Evolutionary conservation across 1,140 invertebrate genomes (phyloP), one percentile per base, ranked within the genome.

Genomic region (Wasmannia auropunctata): DNA sequence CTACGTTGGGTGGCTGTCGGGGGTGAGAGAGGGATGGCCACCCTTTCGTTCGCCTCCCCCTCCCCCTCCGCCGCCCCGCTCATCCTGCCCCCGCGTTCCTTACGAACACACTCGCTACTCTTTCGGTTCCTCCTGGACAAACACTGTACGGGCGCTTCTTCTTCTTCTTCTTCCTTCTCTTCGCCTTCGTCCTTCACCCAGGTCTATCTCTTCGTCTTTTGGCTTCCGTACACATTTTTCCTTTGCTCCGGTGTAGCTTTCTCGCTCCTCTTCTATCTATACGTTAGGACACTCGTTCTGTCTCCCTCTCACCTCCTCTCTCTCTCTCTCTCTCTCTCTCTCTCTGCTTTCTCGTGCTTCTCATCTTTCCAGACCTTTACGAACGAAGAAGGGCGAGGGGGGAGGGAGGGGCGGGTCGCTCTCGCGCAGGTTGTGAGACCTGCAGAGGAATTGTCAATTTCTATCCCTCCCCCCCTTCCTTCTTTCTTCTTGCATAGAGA

Each of bases 61-160:
- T n/a, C n/a, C n/a, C n/a, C n/a, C n/a, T n/a, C n/a, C n/a, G n/a
- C n/a, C n/a, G n/a, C n/a, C n/a, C n/a, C n/a, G n/a, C n/a, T 51
- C 51, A 4, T 46, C 51, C 70, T 69, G 16, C 58, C 56, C 62
- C 56, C 62, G 40, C 67, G 43, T 60, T 84, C 80, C 65, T 37
- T 67, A 81, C 87, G 40, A 58, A 79, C 90, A 75, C 89, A 85
- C 88, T 87, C 90, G 87, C 87, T 87, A 88, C 90, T 91, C 87
- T 85, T 79, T 76, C 88, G 87, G 79, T 69, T 87, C 87, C 88
- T 93, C 91, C 87, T 92, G 87, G 89, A 93, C 93, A 94, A 94
- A 94, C 92, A 93, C 88, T 91, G 88, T 88, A 51, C 83, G 72
- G 54, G 56, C 40, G 81, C 65, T 74, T 83, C 81, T 56, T 81